Evolutionary conservation across 2,113 vertebrate species (phyloP).

Genomic region (Actenoides hombroni): DNA sequence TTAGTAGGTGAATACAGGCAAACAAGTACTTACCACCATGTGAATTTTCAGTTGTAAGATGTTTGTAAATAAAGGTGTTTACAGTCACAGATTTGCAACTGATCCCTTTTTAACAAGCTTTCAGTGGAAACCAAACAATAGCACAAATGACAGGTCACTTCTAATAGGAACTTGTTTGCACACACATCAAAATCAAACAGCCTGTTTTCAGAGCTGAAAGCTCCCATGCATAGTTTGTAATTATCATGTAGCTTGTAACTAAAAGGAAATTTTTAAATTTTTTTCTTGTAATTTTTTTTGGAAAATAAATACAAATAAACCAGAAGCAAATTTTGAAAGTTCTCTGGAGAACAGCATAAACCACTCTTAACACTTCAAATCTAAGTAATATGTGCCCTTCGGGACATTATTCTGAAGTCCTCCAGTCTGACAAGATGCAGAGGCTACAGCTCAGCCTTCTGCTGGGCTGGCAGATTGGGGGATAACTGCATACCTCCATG

Average conservation of each 20-base stretch:
- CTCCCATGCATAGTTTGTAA: neutral
- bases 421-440: neutral
- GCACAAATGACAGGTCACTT: neutral
- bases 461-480: neutral
- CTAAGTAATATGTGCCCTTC: neutral
- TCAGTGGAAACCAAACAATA: neutral
- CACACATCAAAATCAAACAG: neutral
- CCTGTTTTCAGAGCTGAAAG: neutral
- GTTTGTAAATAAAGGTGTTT: neutral
- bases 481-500: neutral
- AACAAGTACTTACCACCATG: neutral
- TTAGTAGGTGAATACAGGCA: neutral
- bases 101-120: neutral
- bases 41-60: neutral
- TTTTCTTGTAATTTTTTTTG: neutral
- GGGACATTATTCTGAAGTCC: neutral
- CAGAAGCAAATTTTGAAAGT: neutral
- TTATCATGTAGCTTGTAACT: neutral
- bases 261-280: neutral
- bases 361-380: neutral
- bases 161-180: neutral
- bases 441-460: neutral
- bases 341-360: neutral
- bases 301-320: neutral
- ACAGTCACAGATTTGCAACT: neutral